A percentile compares a stretch with the other conserved stretches of the same genome.
Conservation (phyloP, 2,888 invertebrate genomes). For the Phorcus lineatus region DNA sequence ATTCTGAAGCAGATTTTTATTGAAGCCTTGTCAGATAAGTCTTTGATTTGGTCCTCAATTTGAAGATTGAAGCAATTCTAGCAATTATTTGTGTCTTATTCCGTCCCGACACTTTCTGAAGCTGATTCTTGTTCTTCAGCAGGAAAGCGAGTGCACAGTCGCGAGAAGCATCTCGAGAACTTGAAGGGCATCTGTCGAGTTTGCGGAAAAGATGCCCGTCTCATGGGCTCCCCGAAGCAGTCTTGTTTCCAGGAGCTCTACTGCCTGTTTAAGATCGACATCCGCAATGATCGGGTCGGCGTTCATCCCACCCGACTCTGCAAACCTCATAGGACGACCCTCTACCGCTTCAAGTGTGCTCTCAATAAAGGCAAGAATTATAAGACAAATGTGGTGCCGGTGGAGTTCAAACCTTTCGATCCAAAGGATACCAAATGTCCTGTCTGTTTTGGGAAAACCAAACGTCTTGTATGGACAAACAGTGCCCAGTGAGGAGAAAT, state of each 20-base stretch:
- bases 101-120: too few relatives aligned
- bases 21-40: too few relatives aligned
- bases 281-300: not conserved
- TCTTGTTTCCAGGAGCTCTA: not conserved
- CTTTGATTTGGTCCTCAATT: too few relatives aligned
- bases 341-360: not conserved
- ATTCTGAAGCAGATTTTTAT: too few relatives aligned
- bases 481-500: too few relatives aligned
- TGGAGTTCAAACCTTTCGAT: not conserved
- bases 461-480: too few relatives aligned
- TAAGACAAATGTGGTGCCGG: not conserved
- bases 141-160: not conserved
- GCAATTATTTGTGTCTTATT: too few relatives aligned
- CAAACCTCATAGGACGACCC: not conserved
- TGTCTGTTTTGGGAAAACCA: not conserved
- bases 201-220: not conserved
- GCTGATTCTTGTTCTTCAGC: not conserved
- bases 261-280: not conserved
- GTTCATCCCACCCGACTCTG: not conserved
- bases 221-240: not conserved
- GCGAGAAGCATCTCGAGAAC: not conserved
- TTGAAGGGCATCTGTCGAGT: not conserved
- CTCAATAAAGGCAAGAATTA: not conserved
- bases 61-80: too few relatives aligned
- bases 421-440: not conserved